phyloP scores from a whole-genome alignment of 2,113 vertebrate species.

The Ifrita kowaldi region DNA sequence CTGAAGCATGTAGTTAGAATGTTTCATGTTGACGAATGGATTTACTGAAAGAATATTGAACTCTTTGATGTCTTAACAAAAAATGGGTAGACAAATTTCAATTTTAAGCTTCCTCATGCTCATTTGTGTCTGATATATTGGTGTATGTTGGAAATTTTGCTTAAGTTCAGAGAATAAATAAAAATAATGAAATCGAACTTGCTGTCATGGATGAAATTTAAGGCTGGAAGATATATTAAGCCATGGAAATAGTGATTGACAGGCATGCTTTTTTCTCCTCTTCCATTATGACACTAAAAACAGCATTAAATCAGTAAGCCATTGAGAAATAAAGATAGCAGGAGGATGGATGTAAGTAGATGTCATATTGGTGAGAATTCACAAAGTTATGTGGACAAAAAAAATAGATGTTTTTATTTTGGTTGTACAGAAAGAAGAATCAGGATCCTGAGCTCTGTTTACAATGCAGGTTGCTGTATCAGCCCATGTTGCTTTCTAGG shows the following conservation, averaged over 20 bases:
- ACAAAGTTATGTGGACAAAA: background rate
- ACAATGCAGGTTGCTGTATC: background rate
- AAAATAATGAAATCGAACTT: background rate
- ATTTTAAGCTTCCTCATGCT: background rate
- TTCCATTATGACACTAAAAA: background rate
- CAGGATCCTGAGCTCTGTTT: background rate
- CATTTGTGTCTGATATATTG: background rate
- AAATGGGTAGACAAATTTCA: background rate
- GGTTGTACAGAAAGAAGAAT: background rate
- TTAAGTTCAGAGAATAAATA: background rate
- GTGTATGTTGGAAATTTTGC: background rate
- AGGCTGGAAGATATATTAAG: background rate
- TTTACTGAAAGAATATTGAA: background rate
- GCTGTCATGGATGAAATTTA: background rate
- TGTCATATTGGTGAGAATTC: background rate
- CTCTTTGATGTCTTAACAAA: background rate
- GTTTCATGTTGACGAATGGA: background rate
- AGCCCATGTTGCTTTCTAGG: background rate
- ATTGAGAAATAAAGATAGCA: background rate
- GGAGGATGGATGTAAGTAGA: background rate
- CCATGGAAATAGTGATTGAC: background rate
- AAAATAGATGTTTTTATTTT: background rate
- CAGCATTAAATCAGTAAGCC: background rate
- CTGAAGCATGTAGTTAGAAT: background rate
- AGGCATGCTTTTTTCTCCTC: background rate